Evolutionary conservation across 2,113 vertebrate species (phyloP), one percentile per base, ranked within the genome.

Genomic region (Paradoxurus hermaphroditus): DNA sequence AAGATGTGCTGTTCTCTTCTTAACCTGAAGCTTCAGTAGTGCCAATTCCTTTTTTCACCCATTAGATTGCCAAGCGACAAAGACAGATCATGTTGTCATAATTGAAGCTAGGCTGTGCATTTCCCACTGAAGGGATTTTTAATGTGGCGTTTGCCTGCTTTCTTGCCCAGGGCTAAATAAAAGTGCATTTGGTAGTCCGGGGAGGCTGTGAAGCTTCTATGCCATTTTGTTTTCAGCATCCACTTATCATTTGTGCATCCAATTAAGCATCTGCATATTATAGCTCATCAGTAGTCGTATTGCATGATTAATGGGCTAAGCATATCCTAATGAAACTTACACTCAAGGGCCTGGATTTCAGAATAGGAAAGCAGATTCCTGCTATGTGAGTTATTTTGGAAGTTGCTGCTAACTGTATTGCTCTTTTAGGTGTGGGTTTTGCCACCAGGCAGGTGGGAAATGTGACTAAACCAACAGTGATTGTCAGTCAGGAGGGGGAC

Each of bases 391-490:
- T 36, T 93, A 0, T 46, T 77, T 49, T 81, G 70, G 67, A 95
- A 84, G 79, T 39, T 49, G n/a, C n/a, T 56, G 25, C 29, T 78
- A 67, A 73, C 36, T 36, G 34, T 91, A 49, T 12, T 88, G 0
- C 90, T 95, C 97, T 68, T 97, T 75, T 79, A 99, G 99, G 99
- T 94, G 99, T 99, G 98, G 99, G 99, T 51, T 99, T 99, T 95
- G 99, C 99, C 91, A 99, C 99, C 2, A 98, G 99, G 93, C 99
- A 99, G 97, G 99, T 99, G 75, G 99, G 99, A 7, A 99, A 99
- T 79, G 99, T 99, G 94, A 99, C 99, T 56, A 99, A 99, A 93
- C 99, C 99, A 12, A 99, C 99, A 0, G 98, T 99, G 31, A 98
- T 99, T 97, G 99, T 99, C 99, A 99, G 99, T 98, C 98, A 99